A percentile compares a stretch with the other conserved stretches of the same genome.
Conservation (phyloP, 2,888 invertebrate genomes). For the Clusia tigrina region DNA sequence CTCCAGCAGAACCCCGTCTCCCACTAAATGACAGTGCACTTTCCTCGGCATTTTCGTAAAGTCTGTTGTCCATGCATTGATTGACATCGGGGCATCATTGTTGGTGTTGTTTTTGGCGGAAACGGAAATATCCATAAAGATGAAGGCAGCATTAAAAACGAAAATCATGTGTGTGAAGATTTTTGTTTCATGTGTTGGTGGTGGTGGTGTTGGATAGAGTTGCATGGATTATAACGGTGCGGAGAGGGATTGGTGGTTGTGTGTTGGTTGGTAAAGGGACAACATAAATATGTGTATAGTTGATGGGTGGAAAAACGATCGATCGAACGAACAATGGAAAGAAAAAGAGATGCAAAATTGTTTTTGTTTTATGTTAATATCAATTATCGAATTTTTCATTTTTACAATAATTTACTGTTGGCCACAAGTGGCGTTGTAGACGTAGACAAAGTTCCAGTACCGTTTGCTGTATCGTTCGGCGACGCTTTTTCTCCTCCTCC, state of each 20-base stretch:
- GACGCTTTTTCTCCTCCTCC: constrained; percentile 36
- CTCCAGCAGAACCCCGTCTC: constrained; percentile 38
- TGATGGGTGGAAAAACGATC: constrained; percentile 24
- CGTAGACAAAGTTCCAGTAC: constrained; percentile 57
- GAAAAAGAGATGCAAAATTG: constrained; percentile 63
- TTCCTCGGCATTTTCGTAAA: constrained; percentile 45
- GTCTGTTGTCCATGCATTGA: constrained; percentile 29
- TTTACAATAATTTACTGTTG: constrained; percentile 66
- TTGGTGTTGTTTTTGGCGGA: neutral
- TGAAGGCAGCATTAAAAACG: constrained; percentile 29
- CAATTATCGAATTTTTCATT: constrained; percentile 64
- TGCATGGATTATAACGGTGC: too few species aligned
- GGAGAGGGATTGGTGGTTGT: constrained; percentile 10
- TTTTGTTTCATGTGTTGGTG: constrained; percentile 25
- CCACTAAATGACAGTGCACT: constrained; percentile 40
- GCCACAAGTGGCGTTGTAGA: constrained; percentile 64
- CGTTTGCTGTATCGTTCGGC: constrained; percentile 49
- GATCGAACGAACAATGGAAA: constrained; percentile 39
- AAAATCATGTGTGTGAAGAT: constrained; percentile 21
- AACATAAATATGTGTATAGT: constrained; percentile 22
- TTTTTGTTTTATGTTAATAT: constrained; percentile 66
- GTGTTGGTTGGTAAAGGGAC: constrained; percentile 22
- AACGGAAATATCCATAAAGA: neutral
- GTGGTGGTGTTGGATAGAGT: constrained; percentile 13
- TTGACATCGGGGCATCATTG: neutral